phyloP scores from a whole-genome alignment of 2,113 vertebrate genomes.

The Nesoenas mayeri region DNA sequence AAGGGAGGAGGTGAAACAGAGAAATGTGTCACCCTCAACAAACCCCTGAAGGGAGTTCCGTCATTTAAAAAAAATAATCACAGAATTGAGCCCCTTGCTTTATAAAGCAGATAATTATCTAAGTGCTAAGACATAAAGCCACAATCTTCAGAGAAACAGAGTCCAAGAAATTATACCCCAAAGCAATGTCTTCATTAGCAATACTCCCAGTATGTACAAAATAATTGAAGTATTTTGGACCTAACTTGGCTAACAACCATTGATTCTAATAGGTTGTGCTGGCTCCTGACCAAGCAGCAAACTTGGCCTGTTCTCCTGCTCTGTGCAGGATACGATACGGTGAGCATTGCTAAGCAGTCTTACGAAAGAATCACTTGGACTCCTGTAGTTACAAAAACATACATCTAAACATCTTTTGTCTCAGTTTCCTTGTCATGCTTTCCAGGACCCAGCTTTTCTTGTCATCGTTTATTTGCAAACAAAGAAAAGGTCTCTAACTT shows the following conservation, averaged over 20 bases:
- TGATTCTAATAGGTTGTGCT: neutral
- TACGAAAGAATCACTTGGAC: neutral
- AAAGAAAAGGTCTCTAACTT: neutral
- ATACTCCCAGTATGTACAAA: neutral
- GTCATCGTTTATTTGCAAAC: neutral
- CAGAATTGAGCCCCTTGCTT: neutral
- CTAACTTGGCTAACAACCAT: neutral
- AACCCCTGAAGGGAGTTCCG: neutral
- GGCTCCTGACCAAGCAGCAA: constrained; percentile 13
- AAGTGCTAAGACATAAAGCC: neutral
- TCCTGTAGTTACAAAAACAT: neutral
- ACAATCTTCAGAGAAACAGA: neutral
- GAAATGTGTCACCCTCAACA: neutral
- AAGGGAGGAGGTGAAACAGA: neutral
- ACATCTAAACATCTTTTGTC: neutral
- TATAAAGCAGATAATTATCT: constrained; percentile 6
- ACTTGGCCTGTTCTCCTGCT: neutral
- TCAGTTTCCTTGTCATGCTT: neutral
- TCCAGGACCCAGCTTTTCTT: neutral
- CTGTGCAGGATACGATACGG: neutral
- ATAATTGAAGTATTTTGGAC: constrained; percentile 4
- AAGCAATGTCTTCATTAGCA: constrained; percentile 33
- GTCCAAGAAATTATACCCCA: constrained; percentile 17
- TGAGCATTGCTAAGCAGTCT: neutral
- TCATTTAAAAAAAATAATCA: neutral